A percentile compares a stretch with the other conserved stretches of the same genome.
These are phyloP conservation scores for Acanthurus tractus DNA, from an alignment of 2,797 vertebrate genomes.

Conservation along the genomic window DNA sequence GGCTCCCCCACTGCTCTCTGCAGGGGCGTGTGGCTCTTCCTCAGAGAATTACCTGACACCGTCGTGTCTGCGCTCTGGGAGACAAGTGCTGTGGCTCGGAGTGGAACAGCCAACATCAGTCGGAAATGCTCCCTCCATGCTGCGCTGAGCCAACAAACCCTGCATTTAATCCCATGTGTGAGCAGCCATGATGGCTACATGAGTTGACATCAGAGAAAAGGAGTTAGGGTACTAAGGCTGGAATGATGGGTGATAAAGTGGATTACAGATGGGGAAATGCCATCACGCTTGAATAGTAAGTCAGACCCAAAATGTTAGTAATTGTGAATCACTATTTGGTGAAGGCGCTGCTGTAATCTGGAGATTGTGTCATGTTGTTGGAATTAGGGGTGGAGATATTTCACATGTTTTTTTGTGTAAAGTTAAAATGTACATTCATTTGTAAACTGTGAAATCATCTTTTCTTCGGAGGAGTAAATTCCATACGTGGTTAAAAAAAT, in stretches of 20 bases:
- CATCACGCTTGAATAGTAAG: constrained; percentile 74
- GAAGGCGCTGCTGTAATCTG: constrained; percentile 62
- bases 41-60: constrained; percentile 88
- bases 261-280: constrained; percentile 81
- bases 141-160: constrained; percentile 86
- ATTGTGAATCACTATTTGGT: constrained; percentile 44
- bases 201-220: constrained; percentile 86
- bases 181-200: constrained; percentile 83
- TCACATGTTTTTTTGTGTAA: constrained; percentile 34
- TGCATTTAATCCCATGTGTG: constrained; percentile 86
- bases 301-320: constrained; percentile 71
- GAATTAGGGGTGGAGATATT: constrained; percentile 62
- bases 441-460: constrained; percentile 15
- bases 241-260: constrained; percentile 84
- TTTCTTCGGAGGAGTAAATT: constrained; percentile 4
- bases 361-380: constrained; percentile 41
- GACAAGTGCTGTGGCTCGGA: constrained; percentile 84
- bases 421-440: constrained; percentile 15
- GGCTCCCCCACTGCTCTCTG: constrained; percentile 85
- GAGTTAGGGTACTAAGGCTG: constrained; percentile 82
- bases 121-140: constrained; percentile 83
- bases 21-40: constrained; percentile 86
- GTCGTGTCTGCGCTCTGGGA: constrained; percentile 86
- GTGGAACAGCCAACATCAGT: constrained; percentile 86
- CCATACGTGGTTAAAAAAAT: not conserved